Percentiles rank a stretch among this genome's conserved stretches.
These are phyloP conservation scores for Hepsetus odoe DNA, from an alignment of 2,113 vertebrate genomes.

Conservation along the genomic window DNA sequence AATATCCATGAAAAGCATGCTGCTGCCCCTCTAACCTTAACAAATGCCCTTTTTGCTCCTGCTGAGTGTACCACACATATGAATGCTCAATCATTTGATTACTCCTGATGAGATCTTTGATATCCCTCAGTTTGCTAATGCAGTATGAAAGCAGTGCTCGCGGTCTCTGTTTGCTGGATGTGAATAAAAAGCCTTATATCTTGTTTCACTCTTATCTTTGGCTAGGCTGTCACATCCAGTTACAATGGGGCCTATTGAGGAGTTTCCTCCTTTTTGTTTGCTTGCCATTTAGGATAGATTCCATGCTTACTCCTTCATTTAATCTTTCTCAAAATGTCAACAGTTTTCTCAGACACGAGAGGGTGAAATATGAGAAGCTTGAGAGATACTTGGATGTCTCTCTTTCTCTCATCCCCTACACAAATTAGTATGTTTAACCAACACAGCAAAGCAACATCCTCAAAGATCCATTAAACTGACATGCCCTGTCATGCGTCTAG, in stretches of 20 bases:
- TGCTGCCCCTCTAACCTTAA: conserved; percentile 49
- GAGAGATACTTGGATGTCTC: conserved; percentile 17
- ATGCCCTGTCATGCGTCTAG: background rate
- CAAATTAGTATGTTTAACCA: conserved; percentile 14
- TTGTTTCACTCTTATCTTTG: conserved; percentile 53
- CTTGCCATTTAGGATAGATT: conserved; percentile 33
- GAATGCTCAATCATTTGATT: conserved; percentile 55
- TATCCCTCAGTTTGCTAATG: conserved; percentile 41
- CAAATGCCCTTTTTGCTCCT: conserved; percentile 50
- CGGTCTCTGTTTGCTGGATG: conserved; percentile 31
- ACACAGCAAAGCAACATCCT: background rate
- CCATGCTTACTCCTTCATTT: conserved; percentile 40
- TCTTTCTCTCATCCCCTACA: background rate
- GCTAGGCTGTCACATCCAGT: conserved; percentile 50
- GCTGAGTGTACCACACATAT: conserved; percentile 20
- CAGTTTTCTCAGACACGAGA: conserved; percentile 22
- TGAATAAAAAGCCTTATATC: conserved; percentile 50
- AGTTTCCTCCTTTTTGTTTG: conserved; percentile 45
- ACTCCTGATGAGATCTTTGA: conserved; percentile 51
- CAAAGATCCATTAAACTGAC: background rate
- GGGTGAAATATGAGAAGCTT: background rate
- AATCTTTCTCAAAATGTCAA: conserved; percentile 53
- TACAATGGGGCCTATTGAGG: conserved; percentile 43
- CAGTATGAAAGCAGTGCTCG: conserved; percentile 28
- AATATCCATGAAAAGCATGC: conserved; percentile 55